These are phyloP conservation scores for Coronaproctus castanopsis DNA, from an alignment of 2,888 invertebrate species.

Conservation along the genomic window DNA sequence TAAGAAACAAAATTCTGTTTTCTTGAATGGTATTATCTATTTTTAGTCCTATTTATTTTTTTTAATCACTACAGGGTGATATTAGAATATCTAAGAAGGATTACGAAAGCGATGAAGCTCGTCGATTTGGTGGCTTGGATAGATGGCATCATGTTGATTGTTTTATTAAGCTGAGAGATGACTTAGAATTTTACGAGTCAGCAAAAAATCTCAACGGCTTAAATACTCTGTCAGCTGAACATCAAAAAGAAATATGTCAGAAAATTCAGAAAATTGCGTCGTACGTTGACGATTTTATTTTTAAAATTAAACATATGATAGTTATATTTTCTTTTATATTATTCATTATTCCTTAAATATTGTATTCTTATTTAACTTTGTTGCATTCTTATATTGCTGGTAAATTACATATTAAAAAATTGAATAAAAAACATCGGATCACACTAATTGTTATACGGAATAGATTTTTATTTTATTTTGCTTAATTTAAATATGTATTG, in stretches of 20 bases:
- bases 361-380: constrained; percentile 26
- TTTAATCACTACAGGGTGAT: constrained; percentile 32
- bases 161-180: constrained; percentile 53
- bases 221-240: constrained; percentile 43
- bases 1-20: no score
- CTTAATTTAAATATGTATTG: no score
- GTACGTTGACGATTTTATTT: constrained; percentile 16
- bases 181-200: constrained; percentile 48
- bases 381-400: no score
- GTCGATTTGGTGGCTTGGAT: constrained; percentile 61
- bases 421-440: no score
- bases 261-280: constrained; percentile 38
- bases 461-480: no score
- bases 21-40: no score
- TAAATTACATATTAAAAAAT: no score
- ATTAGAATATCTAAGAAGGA: constrained; percentile 66
- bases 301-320: background rate
- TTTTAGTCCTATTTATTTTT: no score
- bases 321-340: background rate
- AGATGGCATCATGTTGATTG: constrained; percentile 85
- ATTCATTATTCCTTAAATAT: background rate
- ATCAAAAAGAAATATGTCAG: constrained; percentile 40
- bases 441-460: no score
- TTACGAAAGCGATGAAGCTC: constrained; percentile 57
- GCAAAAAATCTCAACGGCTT: constrained; percentile 62